Evolutionary conservation across 2,888 invertebrate species (phyloP), one percentile per base, ranked within the genome.

Genomic region (Amphipoea oculea): DNA sequence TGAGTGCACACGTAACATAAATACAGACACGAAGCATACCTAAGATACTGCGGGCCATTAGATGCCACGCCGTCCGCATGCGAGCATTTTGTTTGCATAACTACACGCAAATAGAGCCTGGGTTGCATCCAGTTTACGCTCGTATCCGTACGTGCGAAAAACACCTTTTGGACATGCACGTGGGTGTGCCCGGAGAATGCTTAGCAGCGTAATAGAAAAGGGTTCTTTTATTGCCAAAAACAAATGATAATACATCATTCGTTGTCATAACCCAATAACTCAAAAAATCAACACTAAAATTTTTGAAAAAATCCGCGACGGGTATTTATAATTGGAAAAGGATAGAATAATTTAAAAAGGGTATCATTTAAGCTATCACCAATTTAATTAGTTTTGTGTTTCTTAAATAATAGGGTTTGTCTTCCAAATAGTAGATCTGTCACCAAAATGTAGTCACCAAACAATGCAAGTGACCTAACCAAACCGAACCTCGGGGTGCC

Each of bases 21-120:
- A 54, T n/a, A 7, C 3, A 17, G 36, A 45, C 54, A 29, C 3
- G 36, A n/a, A 36, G 42, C 40, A n/a, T 73, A 23, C 11, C 51
- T 3, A 45, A 36, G 51, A 45, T 62, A 36, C 7, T 54, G n/a
- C 0, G 23, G 23, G 12, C 54, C 62, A 78, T 76, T 62, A 29
- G 3, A 62, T 54, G 2, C n/a, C 23, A 54, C 73, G 20, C 40
- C 20, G n/a, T 29, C 0, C n/a, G 63, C 54, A 82, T 82, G 62
- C n/a, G 5, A 82, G 63, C 45, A 40, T 40, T 75, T 63, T n/a
- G n/a, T 45, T 82, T 45, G 75, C 45, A 63, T 75, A 45, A 40
- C 20, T 40, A 29, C 63, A 45, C 23, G 45, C 17, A 65, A 73
- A 62, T 51, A 23, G 0, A 48, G 1, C 6, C 14, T 17, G 17